Conservation (phyloP, 2,797 vertebrate species). For the Alexandromys oeconomus region DNA sequence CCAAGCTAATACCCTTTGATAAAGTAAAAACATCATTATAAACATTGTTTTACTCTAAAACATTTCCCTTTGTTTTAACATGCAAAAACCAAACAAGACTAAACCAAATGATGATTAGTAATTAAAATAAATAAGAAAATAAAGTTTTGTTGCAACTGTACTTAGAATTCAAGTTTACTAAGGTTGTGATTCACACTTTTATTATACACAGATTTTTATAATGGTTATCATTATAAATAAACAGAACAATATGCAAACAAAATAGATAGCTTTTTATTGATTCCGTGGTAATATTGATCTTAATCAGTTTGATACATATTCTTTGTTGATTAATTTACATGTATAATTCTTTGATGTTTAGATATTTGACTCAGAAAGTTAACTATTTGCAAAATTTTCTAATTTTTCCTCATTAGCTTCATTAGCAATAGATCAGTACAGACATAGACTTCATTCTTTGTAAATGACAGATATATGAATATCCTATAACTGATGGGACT, state of each 20-base stretch:
- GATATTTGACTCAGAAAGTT: neutral
- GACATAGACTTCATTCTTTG: constrained; percentile 51
- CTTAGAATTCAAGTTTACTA: constrained; percentile 12
- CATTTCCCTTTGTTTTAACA: neutral
- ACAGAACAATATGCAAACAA: constrained; percentile 32
- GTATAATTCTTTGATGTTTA: constrained; percentile 6
- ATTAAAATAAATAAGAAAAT: constrained; percentile 41
- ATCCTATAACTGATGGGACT: neutral
- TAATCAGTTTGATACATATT: neutral
- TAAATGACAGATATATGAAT: constrained; percentile 11
- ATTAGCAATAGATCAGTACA: neutral
- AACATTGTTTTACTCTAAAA: neutral
- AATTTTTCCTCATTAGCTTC: constrained; percentile 39
- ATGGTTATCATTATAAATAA: neutral
- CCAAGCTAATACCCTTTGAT: neutral
- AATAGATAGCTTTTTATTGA: neutral
- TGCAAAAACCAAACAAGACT: neutral
- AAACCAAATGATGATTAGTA: neutral
- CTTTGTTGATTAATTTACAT: neutral
- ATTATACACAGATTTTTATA: constrained; percentile 2
- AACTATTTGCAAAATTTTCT: constrained; percentile 19
- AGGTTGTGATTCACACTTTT: constrained; percentile 19
- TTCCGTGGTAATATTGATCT: neutral
- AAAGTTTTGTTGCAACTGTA: neutral
- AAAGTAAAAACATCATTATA: neutral